Percentiles rank a stretch among this genome's conserved stretches.
Evolutionary conservation across 2,797 vertebrate species (phyloP).

Genomic region (Gallinago stenura): DNA sequence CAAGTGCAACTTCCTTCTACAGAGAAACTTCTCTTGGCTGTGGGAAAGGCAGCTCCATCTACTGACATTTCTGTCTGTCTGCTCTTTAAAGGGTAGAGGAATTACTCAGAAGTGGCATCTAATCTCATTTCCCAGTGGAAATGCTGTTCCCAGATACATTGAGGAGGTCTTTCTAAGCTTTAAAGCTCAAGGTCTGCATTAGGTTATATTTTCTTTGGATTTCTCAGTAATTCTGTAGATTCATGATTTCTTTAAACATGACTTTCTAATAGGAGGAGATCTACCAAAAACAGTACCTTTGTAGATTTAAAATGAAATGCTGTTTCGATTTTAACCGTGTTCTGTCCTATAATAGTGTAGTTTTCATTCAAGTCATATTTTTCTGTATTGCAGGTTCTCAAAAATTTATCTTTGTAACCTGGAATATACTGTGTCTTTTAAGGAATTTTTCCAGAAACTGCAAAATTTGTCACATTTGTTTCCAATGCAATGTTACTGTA

Average conservation of each 20-base stretch:
- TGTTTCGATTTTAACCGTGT: background rate
- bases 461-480: background rate
- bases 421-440: background rate
- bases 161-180: slow-evolving; percentile 13
- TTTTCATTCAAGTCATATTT: background rate
- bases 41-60: slow-evolving; percentile 73
- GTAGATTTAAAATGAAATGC: background rate
- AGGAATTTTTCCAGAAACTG: background rate
- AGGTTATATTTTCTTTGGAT: background rate
- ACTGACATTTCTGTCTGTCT: slow-evolving; percentile 69
- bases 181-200: background rate
- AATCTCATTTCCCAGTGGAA: slow-evolving; percentile 56
- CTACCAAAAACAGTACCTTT: background rate
- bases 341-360: background rate
- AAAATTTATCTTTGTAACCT: background rate
- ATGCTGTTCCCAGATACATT: slow-evolving; percentile 46
- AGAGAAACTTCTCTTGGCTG: slow-evolving; percentile 17
- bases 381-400: background rate
- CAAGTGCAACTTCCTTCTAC: slow-evolving; percentile 59
- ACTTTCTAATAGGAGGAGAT: background rate
- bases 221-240: slow-evolving; percentile 31
- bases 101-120: slow-evolving; percentile 42
- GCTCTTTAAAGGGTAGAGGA: slow-evolving; percentile 38
- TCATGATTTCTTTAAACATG: background rate
- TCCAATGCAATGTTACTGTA: background rate